Evolutionary conservation across 2,888 invertebrate species (phyloP), one percentile per base, ranked within the genome.

Genomic region (Pseudanteris insignis): DNA sequence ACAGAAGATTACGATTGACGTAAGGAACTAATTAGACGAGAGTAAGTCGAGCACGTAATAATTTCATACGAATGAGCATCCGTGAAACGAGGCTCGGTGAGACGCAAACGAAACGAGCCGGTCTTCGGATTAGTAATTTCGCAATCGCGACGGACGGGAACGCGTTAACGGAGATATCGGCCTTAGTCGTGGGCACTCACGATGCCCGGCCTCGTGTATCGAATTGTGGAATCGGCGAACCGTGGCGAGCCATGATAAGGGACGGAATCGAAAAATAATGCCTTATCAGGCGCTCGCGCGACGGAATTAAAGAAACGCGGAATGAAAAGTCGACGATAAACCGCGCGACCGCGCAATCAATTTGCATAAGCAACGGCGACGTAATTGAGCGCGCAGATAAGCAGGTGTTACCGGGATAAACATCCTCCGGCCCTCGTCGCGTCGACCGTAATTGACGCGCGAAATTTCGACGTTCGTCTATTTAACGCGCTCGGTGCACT

Each of bases 301-400:
- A 15, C 30, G 48, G 30, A 58, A 47, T 47, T 47, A 41, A 53
- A 18, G 30, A 32, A 44, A 44, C 15, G 25, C 24, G 18, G 21
- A 12, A 10, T 30, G 26, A 33, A 40, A 15, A 15, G 11, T 0
- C 13, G 30, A 25, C 36, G 24, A 55, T 55, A 55, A 46, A 34
- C 21, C 21, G 26, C 33, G 40, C 37, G 29, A 29, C 28, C 32
- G 11, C 5, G 26, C 37, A 28, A 48, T 57, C 43, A 50, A 58
- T 58, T 58, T 58, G 46, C 58, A 44, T 58, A 44, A 44, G 36
- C 13, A 33, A 58, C 37, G 44, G 44, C 44, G 43, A 43, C 57
- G 48, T 36, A 48, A 57, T 34, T 28, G 32, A 46, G 33, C 37
- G 29, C 33, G 12, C 33, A 43, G 57, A 47, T 48, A 57, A 48